These are phyloP conservation scores for Ctenoplectra terminalis DNA, from an alignment of 1,140 invertebrate species.

Conservation along the genomic window DNA sequence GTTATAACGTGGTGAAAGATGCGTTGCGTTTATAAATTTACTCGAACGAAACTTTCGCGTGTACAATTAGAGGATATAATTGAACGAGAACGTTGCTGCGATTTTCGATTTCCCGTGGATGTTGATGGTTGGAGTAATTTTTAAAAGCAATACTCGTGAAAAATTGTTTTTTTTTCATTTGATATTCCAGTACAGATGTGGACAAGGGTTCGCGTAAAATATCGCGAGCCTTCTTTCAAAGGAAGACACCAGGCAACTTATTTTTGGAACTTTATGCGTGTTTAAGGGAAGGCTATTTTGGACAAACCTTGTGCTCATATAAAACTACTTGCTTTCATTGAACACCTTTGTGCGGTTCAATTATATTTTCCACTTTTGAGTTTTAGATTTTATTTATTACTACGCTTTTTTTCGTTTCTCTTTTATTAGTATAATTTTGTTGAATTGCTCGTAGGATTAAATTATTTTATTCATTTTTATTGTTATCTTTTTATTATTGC, in stretches of 20 bases:
- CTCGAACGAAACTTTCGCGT: neutral
- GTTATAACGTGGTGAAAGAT: neutral
- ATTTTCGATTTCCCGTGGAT: neutral
- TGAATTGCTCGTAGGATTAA: too few relatives aligned
- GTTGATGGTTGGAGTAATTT: neutral
- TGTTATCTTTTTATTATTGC: too few relatives aligned
- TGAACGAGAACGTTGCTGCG: neutral
- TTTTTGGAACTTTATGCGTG: slow-evolving; percentile 60
- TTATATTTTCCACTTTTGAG: rapidly evolving
- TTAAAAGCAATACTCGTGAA: neutral
- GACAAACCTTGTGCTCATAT: slow-evolving; percentile 28
- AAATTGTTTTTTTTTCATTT: neutral
- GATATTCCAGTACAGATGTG: too few relatives aligned
- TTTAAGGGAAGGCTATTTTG: slow-evolving; percentile 61
- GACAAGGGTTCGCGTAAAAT: slow-evolving; percentile 29
- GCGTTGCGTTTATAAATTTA: neutral
- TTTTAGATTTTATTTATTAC: too few relatives aligned
- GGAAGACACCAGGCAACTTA: slow-evolving; percentile 47
- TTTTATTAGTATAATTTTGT: too few relatives aligned
- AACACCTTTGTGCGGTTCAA: neutral
- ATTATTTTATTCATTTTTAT: too few relatives aligned
- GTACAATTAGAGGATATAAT: neutral
- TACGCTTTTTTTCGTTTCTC: too few relatives aligned
- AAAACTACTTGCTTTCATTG: slow-evolving; percentile 28
- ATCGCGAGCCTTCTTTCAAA: slow-evolving; percentile 54